Evolutionary conservation across 2,113 vertebrate species (phyloP), one percentile per base, ranked within the genome.

Genomic region (Phyllostomus hastatus): DNA sequence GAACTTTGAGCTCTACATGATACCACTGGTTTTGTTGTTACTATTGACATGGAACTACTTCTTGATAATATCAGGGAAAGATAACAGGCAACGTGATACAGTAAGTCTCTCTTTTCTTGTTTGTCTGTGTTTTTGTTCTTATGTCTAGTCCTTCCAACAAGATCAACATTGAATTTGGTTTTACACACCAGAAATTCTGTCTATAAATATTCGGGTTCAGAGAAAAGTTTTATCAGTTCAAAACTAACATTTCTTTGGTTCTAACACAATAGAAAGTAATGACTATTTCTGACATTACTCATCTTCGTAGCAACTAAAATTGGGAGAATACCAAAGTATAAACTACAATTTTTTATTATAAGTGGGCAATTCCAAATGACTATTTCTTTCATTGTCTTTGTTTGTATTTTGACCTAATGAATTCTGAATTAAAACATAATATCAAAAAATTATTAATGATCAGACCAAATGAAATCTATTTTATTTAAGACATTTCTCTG

Each of bases 1-100:
- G 99, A 99, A 99, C 99, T 99, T 99, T 98, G 99, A 99, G 98
- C 98, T 99, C 98, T 99, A 99, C 98, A 99, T 99, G 99, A 99
- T 99, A 98, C 99, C 99, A 3, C 98, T 99, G 98, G 98, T 98
- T 93, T 97, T 99, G 97, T 98, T 99, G 98, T 97, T 99, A 93
- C 98, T 99, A 17, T 95, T 99, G 99, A 99, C 98, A 90, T 99
- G 99, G 99, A 99, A 99, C 98, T 99, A 99, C 97, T 98, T 99
- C 97, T 99, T 99, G 98, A 99, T 99, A 50, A 86, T 98, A 92
- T 99, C 99, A 83, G 99, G 99, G 96, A 99, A 99, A 98, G 99
- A 99, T 97, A 99, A 98, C 93, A 99, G 99, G 97, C 99, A 99
- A 50, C 97, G 98, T 94, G 99, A 99, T 97, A 98, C 99, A 88